Base-by-base conservation (phyloP, 2,113 vertebrate genomes). In the Hyla sarda region DNA sequence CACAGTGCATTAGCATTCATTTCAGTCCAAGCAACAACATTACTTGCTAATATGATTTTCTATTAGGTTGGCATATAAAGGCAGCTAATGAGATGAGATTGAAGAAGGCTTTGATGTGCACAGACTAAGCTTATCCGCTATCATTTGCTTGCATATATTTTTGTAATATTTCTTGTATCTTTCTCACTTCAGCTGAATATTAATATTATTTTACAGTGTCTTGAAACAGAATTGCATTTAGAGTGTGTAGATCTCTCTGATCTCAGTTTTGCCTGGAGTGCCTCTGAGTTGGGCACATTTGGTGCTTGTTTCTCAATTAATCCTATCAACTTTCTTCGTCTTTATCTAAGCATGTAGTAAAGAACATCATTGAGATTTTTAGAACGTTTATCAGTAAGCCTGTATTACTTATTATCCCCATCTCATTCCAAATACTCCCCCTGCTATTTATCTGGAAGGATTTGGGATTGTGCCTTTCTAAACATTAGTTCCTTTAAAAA, bases 11-110 rank as follows among this genome's bases (percentile, higher is more conserved):
- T 87, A 87, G n/a, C 78, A 74, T 87, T 87, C 54, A 87, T 82
- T 87, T 87, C 54, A 87, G 65, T 74, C 67, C 48, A 74, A 74
- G 76, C 77, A 62, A 87, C 85, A 87, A 87, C 85, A 87, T 87
- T 87, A 73, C 85, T 62, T 87, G 77, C 77, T 81, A 87, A 87
- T 87, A 82, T 87, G 77, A 81, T 82, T 87, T 87, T 86, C 84
- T 76, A 81, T 86, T 86, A 86, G 78, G 47, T 45, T 87, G 65
- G 69, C 77, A 87, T 87, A 87, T 82, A 87, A 87, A 82, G 67
- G 34, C 41, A 65, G 77, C 37, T 87, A 87, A 87, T 87, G 85
- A 87, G 67, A 74, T 17, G 25, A 80, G 78, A 87, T 87, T 86
- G 84, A 86, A 86, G 65, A 86, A 82, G 45, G 67, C 78, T 74